Evolutionary conservation across 2,888 invertebrate species (phyloP).

Genomic region (Habrosyne pyritoides): DNA sequence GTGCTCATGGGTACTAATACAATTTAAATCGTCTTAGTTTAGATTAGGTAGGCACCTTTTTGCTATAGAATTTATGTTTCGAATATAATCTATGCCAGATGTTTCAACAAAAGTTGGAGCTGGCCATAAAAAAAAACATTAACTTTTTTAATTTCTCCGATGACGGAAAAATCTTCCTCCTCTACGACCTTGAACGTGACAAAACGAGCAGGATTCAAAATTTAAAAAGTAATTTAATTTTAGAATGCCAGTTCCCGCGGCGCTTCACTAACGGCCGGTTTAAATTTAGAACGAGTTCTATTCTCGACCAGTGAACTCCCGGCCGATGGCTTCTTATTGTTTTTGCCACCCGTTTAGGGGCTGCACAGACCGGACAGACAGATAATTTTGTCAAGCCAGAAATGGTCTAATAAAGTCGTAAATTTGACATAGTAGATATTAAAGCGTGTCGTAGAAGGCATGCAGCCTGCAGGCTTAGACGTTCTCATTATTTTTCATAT

Average conservation of each 20-base stretch:
- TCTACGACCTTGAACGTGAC: conserved; percentile 78
- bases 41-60: conserved; percentile 48
- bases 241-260: conserved; percentile 72
- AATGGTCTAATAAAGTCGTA: conserved; percentile 8
- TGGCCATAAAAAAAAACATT: conserved; percentile 33
- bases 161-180: conserved; percentile 44
- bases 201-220: conserved; percentile 69
- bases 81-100: conserved; percentile 53
- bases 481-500: neutral
- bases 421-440: conserved; percentile 1
- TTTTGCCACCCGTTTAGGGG: conserved; percentile 61
- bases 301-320: conserved; percentile 78
- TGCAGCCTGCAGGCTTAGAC: neutral
- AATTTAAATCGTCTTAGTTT: conserved; percentile 44
- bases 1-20: conserved; percentile 42
- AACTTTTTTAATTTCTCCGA: conserved; percentile 39
- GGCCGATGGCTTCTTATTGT: conserved; percentile 76
- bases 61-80: conserved; percentile 36
- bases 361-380: conserved; percentile 26
- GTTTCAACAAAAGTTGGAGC: conserved; percentile 29
- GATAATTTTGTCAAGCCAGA: conserved; percentile 3
- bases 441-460: neutral
- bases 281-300: conserved; percentile 79
- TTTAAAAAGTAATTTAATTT: conserved; percentile 70
- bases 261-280: conserved; percentile 74